These are phyloP conservation scores for Holotrichia oblita DNA, from an alignment of 1,140 invertebrate species.

Conservation along the genomic window DNA sequence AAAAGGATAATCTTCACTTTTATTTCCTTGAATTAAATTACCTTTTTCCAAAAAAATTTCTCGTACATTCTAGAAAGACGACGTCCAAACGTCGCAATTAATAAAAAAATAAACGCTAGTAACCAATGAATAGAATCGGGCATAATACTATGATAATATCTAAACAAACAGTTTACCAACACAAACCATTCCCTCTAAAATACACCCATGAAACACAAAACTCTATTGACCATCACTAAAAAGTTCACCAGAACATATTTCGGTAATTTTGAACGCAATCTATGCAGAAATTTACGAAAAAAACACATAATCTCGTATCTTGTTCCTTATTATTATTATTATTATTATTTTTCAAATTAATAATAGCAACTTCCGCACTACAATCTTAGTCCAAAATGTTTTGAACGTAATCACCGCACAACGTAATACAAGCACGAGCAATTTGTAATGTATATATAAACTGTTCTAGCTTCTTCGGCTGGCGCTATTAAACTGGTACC, in stretches of 20 bases:
- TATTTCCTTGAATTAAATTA: no score
- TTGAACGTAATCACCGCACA: no score
- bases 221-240: not conserved
- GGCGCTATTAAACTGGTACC: not conserved
- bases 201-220: not conserved
- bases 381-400: no score
- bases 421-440: no score
- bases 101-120: not conserved
- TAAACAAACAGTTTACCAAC: not conserved
- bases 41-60: not conserved
- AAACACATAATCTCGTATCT: not conserved
- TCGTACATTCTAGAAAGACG: not conserved
- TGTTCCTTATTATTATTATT: no score
- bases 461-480: slow-evolving; percentile 5
- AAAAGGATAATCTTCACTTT: no score
- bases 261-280: not conserved
- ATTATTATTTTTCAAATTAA: no score
- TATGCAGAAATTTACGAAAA: not conserved
- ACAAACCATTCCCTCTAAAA: not conserved
- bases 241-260: not conserved
- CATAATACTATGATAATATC: not conserved
- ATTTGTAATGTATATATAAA: not conserved
- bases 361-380: no score
- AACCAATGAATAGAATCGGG: not conserved
- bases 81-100: not conserved